Conservation (phyloP, 2,113 vertebrate species). For the Myrmophylax atrothorax region DNA sequence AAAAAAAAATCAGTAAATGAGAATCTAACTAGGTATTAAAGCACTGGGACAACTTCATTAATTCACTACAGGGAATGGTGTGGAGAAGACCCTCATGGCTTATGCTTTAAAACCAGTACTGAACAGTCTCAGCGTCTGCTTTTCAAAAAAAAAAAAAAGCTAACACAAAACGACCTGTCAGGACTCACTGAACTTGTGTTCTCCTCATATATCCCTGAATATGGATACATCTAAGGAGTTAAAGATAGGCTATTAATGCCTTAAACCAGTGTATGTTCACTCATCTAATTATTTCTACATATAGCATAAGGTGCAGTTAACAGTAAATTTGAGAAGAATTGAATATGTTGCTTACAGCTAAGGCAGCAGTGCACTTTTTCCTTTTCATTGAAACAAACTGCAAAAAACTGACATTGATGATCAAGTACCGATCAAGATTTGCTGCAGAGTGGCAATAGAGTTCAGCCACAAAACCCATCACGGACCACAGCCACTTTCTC, state of each 20-base stretch:
- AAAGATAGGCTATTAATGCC: not conserved
- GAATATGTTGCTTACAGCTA: not conserved
- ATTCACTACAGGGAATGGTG: not conserved
- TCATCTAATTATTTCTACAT: not conserved
- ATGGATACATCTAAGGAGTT: not conserved
- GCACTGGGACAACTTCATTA: not conserved
- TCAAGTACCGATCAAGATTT: not conserved
- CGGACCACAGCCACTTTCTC: rapidly evolving
- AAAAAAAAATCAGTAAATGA: not conserved
- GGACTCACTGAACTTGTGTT: not conserved
- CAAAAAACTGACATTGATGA: not conserved
- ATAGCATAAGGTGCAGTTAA: not conserved
- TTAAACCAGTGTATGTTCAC: not conserved
- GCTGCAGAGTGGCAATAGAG: not conserved
- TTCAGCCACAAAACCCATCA: not conserved
- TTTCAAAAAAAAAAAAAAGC: not conserved
- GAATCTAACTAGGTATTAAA: not conserved
- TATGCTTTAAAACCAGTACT: not conserved
- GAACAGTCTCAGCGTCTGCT: not conserved
- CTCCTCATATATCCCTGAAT: not conserved
- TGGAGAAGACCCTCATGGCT: not conserved
- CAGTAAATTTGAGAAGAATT: not conserved
- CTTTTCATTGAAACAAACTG: not conserved
- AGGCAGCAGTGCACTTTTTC: not conserved
- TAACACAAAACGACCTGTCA: not conserved